Evolutionary conservation across 1,140 invertebrate species (phyloP), one percentile per base, ranked within the genome.

Genomic region (Pogonomyrmex californicus): DNA sequence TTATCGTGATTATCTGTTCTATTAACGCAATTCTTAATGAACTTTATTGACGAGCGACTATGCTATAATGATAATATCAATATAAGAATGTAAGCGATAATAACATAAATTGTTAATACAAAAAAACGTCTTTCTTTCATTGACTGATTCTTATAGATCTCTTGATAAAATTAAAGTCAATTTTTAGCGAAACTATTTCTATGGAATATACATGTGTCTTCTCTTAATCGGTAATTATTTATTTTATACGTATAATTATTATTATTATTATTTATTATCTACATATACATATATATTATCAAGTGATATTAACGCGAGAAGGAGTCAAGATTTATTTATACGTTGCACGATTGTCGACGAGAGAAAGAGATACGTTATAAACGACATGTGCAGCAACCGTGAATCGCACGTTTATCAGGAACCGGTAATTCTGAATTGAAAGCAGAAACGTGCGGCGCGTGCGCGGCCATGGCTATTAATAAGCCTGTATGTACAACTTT

Each of bases 371-470:
- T 73, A 47, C 23, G 23, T 71, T 58, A 44, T 10, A 44, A 71
- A 33, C 51, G 38, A 47, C 62, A 81, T 60, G 44, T 41, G 73
- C 44, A 68, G 12, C 47, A 68, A 17, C 54, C 58, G 73, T 86
- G 77, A 87, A 87, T 75, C 49, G 68, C 49, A 66, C 41, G 38
- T 85, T 85, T 75, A 73, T 75, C 49, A 66, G 58, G 47, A 85
- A 87, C 79, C 68, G 68, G 60, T 87, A 87, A 87, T 73, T 44
- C 79, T 47, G 30, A 87, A 66, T 54, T 68, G 65, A 47, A 70
- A 62, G 30, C 63, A 56, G 49, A 87, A 87, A 75, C 65, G 66
- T 68, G 76, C 33, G 66, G 56, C 85, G 44, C 51, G 76, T 62
- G 76, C 54, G 30, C 23, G 23, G 23, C 54, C 76, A 23, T 30